These are phyloP conservation scores for Zoanthus solanderi DNA, from an alignment of 92 coral and sea anemone genomes.

Conservation along the genomic window DNA sequence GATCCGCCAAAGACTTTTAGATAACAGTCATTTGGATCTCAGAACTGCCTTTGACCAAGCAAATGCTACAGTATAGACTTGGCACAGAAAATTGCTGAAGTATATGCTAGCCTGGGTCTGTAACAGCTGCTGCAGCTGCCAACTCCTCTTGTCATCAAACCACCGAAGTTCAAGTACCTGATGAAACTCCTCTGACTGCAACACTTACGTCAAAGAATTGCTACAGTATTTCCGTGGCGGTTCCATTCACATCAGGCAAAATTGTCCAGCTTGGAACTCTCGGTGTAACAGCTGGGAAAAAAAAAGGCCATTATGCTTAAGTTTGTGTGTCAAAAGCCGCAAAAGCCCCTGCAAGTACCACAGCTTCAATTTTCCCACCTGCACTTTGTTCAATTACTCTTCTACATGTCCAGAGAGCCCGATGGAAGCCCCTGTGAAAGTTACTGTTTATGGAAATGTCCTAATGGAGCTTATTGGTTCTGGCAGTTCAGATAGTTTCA, in stretches of 20 bases:
- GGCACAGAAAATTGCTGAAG: background rate
- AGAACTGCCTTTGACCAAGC: constrained; percentile 50
- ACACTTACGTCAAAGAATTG: constrained; percentile 21
- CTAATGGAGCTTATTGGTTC: too few relatives aligned
- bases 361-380: constrained; percentile 9
- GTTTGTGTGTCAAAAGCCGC: constrained; percentile 15
- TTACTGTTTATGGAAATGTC: too few relatives aligned
- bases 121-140: too few relatives aligned
- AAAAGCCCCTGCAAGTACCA: constrained; percentile 8
- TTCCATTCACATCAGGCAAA: constrained; percentile 21
- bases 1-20: constrained; percentile 51
- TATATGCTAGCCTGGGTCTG: too few relatives aligned
- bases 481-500: too few relatives aligned
- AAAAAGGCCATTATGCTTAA: constrained; percentile 47
- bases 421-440: too few relatives aligned
- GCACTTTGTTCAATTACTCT: constrained; percentile 29
- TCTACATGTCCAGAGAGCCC: constrained; percentile 16
- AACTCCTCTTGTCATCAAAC: background rate
- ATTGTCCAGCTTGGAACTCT: constrained; percentile 27
- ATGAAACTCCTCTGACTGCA: constrained; percentile 17
- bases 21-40: constrained; percentile 30
- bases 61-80: constrained; percentile 37
- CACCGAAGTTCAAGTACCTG: background rate
- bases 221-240: constrained; percentile 12
- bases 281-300: constrained; percentile 24